Evolutionary conservation across 1,140 invertebrate genomes (phyloP).

Genomic region (Eriosoma lanigerum): DNA sequence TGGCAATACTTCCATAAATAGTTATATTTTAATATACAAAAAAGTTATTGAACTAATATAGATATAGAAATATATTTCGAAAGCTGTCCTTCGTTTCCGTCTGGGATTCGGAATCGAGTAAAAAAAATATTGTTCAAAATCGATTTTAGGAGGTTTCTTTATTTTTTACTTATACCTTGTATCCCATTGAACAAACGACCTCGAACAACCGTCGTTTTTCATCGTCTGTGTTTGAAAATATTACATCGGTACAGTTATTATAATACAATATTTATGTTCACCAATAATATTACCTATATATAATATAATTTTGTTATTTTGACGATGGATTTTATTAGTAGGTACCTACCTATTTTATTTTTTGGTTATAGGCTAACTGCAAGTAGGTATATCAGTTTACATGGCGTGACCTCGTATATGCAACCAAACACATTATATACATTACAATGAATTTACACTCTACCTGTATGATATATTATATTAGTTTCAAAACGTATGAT

Average conservation of each 20-base stretch:
- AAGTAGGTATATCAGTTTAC: background rate
- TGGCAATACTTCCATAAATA: no score
- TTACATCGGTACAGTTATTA: background rate
- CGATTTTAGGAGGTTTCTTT: conserved; percentile 19
- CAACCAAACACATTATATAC: background rate
- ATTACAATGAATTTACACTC: background rate
- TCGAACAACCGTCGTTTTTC: background rate
- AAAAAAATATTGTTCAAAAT: background rate
- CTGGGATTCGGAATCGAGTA: background rate
- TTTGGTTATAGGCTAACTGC: background rate
- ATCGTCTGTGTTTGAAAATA: background rate
- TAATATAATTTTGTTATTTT: background rate
- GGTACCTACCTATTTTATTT: background rate
- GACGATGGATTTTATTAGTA: background rate
- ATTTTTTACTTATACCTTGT: no score
- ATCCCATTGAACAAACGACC: conserved; percentile 21
- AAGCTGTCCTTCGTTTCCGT: conserved; percentile 19
- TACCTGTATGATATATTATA: background rate
- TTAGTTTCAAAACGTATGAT: background rate
- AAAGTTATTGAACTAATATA: background rate
- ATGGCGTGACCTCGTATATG: background rate
- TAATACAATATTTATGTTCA: background rate
- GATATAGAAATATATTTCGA: background rate
- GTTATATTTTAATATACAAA: background rate
- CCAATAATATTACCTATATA: background rate